phyloP scores from a whole-genome alignment of 1,140 invertebrate genomes.

The Platorchestia sp. region DNA sequence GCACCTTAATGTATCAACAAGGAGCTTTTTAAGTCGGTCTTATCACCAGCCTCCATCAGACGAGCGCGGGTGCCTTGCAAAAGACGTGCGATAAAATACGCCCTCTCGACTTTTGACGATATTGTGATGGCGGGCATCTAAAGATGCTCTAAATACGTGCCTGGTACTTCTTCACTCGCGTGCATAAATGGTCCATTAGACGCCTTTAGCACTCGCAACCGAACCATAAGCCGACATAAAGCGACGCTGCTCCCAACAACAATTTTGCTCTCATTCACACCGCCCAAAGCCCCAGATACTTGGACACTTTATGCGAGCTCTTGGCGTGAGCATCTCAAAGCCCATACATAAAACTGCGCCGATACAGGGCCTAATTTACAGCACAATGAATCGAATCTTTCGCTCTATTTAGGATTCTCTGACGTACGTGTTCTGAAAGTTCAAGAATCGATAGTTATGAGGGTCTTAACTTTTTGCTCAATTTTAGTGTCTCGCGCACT shows the following conservation, averaged over 20 bases:
- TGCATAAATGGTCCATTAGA: slow-evolving; percentile 48
- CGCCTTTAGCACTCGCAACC: slow-evolving; percentile 28
- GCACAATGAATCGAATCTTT: slow-evolving; percentile 43
- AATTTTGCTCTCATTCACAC: slow-evolving; percentile 45
- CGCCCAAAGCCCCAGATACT: slow-evolving; percentile 20
- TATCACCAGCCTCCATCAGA: not conserved
- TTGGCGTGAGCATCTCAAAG: slow-evolving; percentile 31
- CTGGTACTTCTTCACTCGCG: slow-evolving; percentile 8
- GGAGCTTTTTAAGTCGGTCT: not conserved
- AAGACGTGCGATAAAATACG: slow-evolving; percentile 9
- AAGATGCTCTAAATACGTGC: slow-evolving; percentile 29
- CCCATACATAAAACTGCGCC: slow-evolving; percentile 28
- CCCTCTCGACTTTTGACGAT: slow-evolving; percentile 42
- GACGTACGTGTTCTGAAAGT: not conserved
- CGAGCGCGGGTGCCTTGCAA: not conserved
- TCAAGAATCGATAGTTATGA: not conserved
- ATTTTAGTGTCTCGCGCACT: not conserved
- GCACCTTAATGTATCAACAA: slow-evolving; percentile 34
- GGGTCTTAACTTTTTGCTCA: not conserved
- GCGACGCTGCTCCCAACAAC: slow-evolving; percentile 2
- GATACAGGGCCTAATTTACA: slow-evolving; percentile 18
- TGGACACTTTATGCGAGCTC: slow-evolving; percentile 26
- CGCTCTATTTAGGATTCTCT: not conserved
- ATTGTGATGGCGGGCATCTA: slow-evolving; percentile 19
- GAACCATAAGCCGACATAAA: slow-evolving; percentile 32